Conservation (phyloP, 2,888 invertebrate genomes). For the Cylloceria caligata region DNA sequence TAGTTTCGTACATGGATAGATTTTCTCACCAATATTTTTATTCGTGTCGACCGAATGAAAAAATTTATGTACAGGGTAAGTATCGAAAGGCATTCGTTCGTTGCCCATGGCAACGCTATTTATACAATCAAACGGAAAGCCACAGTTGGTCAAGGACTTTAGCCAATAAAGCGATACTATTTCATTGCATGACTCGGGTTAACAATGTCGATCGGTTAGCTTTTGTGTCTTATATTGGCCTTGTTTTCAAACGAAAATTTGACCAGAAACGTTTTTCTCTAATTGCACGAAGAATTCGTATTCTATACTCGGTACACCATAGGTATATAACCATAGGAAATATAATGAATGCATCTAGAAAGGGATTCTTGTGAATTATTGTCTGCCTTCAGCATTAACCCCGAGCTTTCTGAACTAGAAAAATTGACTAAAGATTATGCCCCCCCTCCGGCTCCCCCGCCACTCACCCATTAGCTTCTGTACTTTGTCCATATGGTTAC, state of each 20-base stretch:
- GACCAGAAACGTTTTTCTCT: not conserved
- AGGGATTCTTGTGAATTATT: not conserved
- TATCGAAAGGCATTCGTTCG: conserved; percentile 52
- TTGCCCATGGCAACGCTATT: conserved; percentile 64
- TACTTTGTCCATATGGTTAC: too few species aligned
- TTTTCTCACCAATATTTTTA: not conserved
- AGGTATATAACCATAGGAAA: too few species aligned
- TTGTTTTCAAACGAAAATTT: not conserved
- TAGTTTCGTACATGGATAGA: not conserved
- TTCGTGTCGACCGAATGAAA: not conserved
- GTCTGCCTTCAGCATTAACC: not conserved
- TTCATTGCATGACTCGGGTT: conserved; percentile 15
- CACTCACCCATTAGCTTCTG: too few species aligned
- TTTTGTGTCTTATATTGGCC: not conserved
- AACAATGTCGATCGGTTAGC: not conserved
- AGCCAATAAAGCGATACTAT: conserved; percentile 25
- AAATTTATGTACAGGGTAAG: not conserved
- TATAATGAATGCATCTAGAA: not conserved
- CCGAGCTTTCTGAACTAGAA: not conserved
- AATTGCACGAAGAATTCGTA: not conserved
- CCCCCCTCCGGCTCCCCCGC: too few species aligned
- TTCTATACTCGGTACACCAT: too few species aligned
- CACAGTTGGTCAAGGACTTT: conserved; percentile 38
- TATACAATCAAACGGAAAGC: not conserved
- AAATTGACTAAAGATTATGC: too few species aligned